Evolutionary conservation across 2,888 invertebrate species (phyloP).

Genomic region (Amphipoea lucens): DNA sequence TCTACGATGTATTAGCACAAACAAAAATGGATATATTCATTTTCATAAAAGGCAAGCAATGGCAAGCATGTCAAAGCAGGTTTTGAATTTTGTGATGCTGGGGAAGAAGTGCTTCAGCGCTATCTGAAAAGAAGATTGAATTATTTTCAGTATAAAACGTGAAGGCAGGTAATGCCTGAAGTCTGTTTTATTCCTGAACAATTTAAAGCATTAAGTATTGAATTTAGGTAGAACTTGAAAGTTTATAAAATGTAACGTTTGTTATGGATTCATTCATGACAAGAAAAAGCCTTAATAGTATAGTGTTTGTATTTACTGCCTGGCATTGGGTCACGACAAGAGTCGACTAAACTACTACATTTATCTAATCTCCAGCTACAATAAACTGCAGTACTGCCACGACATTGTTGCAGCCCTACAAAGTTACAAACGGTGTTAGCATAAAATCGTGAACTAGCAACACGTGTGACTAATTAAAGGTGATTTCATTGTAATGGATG

Average conservation of each 20-base stretch:
- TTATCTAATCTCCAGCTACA: not conserved
- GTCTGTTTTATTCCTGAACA: not conserved
- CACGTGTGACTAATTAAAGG: conserved; percentile 53
- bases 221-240: not conserved
- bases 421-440: conserved; percentile 6
- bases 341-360: conserved; percentile 1
- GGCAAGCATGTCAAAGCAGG: not conserved
- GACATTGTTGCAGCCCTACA: conserved; percentile 12
- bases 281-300: not conserved
- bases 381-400: not conserved
- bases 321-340: not conserved
- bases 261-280: not conserved
- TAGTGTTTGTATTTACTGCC: not conserved
- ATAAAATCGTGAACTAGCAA: conserved; percentile 51
- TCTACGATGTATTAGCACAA: not conserved
- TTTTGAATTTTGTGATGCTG: not conserved
- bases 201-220: not conserved
- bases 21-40: not conserved
- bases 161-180: too few species aligned
- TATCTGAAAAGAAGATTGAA: not conserved
- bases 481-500: conserved; percentile 57
- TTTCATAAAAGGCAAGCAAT: not conserved
- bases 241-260: not conserved
- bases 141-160: too few species aligned
- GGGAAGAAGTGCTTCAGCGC: too few species aligned